Percentiles rank a stretch among this genome's conserved stretches.
Conservation (phyloP, 2,888 invertebrate species). For the Xanthia togata region DNA sequence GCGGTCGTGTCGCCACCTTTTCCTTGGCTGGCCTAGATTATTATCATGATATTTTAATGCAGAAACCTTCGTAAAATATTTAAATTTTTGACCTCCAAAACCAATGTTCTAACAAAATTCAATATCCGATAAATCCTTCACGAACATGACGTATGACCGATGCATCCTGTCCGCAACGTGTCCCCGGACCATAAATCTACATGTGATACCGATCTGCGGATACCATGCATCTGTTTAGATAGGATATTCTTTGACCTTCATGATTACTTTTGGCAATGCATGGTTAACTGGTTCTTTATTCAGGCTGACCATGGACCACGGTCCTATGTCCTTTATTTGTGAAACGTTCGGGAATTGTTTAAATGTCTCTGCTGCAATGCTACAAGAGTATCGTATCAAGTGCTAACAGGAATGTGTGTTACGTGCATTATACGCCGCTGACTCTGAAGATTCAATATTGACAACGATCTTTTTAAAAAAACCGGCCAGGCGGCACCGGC, state of each 20-base stretch:
- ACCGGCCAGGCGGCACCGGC: too few species aligned
- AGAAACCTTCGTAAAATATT: not conserved
- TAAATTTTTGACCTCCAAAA: not conserved
- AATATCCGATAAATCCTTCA: constrained; percentile 64
- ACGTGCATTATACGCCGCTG: not conserved
- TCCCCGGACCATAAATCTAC: constrained; percentile 28
- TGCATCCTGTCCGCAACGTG: constrained; percentile 41
- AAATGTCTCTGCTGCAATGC: not conserved
- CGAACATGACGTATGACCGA: constrained; percentile 26
- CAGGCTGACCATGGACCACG: not conserved
- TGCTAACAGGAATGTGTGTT: not conserved
- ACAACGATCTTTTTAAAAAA: not conserved
- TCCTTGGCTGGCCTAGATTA: too few species aligned
- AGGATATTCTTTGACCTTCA: not conserved
- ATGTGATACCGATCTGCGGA: constrained; percentile 4
- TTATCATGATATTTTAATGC: not conserved
- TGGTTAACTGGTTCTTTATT: not conserved
- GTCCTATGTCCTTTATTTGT: too few species aligned
- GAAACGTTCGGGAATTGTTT: not conserved
- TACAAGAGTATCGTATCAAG: not conserved
- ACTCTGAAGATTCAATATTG: not conserved
- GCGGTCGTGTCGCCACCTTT: too few species aligned
- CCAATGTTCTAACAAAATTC: constrained; percentile 33
- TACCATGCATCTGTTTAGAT: constrained; percentile 5
- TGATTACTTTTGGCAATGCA: not conserved